A percentile compares a stretch with the other conserved stretches of the same genome.
Evolutionary conservation across 2,797 vertebrate species (phyloP).

Genomic region (Rachycentron canadum): DNA sequence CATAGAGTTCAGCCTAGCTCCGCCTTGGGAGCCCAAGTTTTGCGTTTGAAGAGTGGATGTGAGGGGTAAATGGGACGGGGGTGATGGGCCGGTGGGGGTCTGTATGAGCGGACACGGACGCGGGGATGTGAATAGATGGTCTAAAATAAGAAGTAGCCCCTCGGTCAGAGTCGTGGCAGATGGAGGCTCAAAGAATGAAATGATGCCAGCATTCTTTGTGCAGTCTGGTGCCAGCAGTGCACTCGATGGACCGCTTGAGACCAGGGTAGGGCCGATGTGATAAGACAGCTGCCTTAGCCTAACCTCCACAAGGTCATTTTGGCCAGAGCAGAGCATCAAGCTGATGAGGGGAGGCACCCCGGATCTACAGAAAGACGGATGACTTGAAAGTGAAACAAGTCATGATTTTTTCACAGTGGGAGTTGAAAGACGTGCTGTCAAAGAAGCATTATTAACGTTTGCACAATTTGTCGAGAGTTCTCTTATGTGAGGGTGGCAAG

Average conservation of each 20-base stretch:
- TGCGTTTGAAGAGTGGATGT: conserved; percentile 82
- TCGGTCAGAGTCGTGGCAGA: conserved; percentile 88
- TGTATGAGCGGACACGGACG: conserved; percentile 73
- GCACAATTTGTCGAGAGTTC: conserved; percentile 46
- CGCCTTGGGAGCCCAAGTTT: conserved; percentile 80
- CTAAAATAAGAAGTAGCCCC: conserved; percentile 89
- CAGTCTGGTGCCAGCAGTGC: conserved; percentile 85
- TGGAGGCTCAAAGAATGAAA: conserved; percentile 88
- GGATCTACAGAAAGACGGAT: conserved; percentile 47
- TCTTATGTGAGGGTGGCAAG: conserved; percentile 29
- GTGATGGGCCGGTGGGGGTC: conserved; percentile 77
- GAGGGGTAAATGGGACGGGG: conserved; percentile 84
- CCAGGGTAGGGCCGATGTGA: conserved; percentile 80
- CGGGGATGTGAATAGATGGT: conserved; percentile 82
- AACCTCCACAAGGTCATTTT: conserved; percentile 85
- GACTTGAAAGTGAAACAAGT: conserved; percentile 63
- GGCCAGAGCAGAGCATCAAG: conserved; percentile 62
- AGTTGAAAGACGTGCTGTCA: conserved; percentile 57
- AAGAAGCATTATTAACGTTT: conserved; percentile 65
- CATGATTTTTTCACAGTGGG: conserved; percentile 48
- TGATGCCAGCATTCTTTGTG: conserved; percentile 87
- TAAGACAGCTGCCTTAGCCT: conserved; percentile 88
- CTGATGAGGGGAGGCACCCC: conserved; percentile 54
- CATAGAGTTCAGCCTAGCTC: conserved; percentile 77
- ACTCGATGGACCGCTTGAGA: conserved; percentile 82